phyloP scores from a whole-genome alignment of 1,140 invertebrate species.

The Cryptotermes secundus region DNA sequence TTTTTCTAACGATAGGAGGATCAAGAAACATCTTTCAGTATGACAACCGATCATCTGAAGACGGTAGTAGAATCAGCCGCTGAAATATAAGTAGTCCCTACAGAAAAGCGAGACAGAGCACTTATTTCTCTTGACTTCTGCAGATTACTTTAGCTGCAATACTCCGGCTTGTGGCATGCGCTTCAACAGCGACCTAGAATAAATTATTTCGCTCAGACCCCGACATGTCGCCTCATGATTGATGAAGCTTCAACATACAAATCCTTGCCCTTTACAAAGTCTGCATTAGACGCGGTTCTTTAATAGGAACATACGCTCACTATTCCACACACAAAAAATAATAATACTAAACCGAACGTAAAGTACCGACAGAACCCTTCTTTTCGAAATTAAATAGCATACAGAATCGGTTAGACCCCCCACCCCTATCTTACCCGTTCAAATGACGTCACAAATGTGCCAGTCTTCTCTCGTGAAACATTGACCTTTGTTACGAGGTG shows the following conservation, averaged over 20 bases:
- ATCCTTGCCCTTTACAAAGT: background rate
- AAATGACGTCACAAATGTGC: background rate
- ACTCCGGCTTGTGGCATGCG: background rate
- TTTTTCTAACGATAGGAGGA: too few relatives aligned
- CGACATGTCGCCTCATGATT: background rate
- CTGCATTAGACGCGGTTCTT: background rate
- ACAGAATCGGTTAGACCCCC: background rate
- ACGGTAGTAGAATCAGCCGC: too few relatives aligned
- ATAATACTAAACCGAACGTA: background rate
- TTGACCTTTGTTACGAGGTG: background rate
- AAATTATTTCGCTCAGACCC: background rate
- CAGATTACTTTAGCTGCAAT: background rate
- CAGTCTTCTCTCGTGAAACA: background rate
- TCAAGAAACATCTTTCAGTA: too few relatives aligned
- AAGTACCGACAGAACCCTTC: background rate
- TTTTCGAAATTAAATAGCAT: slow-evolving; percentile 16
- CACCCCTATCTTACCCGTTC: background rate
- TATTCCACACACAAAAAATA: background rate
- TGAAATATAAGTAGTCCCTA: too few relatives aligned
- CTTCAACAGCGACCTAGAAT: background rate
- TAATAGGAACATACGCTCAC: background rate
- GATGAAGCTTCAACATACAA: slow-evolving; percentile 19
- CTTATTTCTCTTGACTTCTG: too few relatives aligned
- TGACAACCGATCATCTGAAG: too few relatives aligned
- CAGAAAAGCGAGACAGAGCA: too few relatives aligned